These are phyloP conservation scores for Calliopsis andreniformis DNA, from an alignment of 1,140 invertebrate species.

Conservation along the genomic window DNA sequence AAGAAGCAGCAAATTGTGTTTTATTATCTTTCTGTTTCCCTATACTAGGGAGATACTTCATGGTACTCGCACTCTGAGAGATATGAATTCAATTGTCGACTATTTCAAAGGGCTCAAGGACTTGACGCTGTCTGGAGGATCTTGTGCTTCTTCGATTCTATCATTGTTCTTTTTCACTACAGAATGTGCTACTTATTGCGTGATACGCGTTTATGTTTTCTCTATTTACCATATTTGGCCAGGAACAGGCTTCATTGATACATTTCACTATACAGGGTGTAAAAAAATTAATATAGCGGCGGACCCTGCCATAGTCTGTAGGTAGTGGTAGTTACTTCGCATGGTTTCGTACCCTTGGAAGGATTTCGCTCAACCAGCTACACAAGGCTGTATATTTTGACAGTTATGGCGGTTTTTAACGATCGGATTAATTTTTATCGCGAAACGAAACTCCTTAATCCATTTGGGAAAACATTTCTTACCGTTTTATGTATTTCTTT, in stretches of 20 bases:
- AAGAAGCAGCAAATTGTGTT: constrained; percentile 7
- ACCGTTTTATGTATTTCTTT: constrained; percentile 20
- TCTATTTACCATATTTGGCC: background rate
- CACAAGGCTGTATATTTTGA: too few relatives aligned
- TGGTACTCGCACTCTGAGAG: too few relatives aligned
- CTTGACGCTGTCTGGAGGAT: background rate
- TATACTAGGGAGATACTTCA: too few relatives aligned
- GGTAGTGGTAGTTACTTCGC: too few relatives aligned
- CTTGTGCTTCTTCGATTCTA: background rate
- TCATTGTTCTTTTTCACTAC: background rate
- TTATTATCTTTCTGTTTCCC: background rate
- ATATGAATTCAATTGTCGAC: constrained; percentile 35
- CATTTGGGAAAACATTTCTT: too few relatives aligned
- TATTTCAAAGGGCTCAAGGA: background rate
- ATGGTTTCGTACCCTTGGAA: too few relatives aligned
- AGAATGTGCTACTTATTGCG: background rate
- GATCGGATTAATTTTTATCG: constrained; percentile 79
- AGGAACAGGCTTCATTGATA: background rate
- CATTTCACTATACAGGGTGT: background rate
- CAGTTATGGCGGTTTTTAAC: too few relatives aligned
- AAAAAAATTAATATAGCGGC: too few relatives aligned
- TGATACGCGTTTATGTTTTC: background rate
- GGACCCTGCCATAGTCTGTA: too few relatives aligned
- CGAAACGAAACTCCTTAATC: too few relatives aligned
- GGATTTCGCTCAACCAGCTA: too few relatives aligned